Conservation (phyloP, 2,888 invertebrate species). For the Hartigia nigra region DNA sequence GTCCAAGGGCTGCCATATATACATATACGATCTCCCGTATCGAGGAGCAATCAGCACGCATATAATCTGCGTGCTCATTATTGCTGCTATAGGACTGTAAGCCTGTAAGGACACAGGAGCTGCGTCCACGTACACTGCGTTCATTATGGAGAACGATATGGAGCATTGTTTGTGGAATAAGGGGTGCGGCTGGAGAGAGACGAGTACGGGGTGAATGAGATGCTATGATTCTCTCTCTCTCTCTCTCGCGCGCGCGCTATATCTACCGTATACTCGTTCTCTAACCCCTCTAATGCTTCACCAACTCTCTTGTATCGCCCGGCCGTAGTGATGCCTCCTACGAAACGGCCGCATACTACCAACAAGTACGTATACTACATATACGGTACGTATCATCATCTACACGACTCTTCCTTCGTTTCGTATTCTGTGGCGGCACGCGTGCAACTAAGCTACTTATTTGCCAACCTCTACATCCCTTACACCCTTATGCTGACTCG, state of each 20-base stretch:
- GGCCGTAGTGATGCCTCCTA: neutral
- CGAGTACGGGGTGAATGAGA: neutral
- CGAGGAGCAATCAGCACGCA: conserved; percentile 64
- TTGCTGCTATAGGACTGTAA: conserved; percentile 53
- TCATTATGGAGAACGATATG: conserved; percentile 64
- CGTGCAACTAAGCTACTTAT: conserved; percentile 56
- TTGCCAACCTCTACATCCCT: conserved; percentile 14
- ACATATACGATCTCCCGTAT: conserved; percentile 26
- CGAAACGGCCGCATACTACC: neutral
- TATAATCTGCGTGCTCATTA: conserved; percentile 66
- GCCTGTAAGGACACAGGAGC: conserved; percentile 42
- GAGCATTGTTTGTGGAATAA: conserved; percentile 65
- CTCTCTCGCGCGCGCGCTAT: conserved; percentile 19
- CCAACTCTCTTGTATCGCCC: neutral
- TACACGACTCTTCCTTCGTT: conserved; percentile 11
- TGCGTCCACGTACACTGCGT: conserved; percentile 45
- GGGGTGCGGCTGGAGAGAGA: conserved; percentile 50
- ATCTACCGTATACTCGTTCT: neutral
- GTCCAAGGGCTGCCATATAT: neutral
- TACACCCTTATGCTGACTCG: neutral
- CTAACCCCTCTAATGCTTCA: conserved; percentile 13
- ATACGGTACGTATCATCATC: conserved; percentile 5
- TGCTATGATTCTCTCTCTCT: conserved; percentile 20
- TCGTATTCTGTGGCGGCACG: conserved; percentile 40
- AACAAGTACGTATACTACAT: neutral